These are phyloP conservation scores for Leucoptera coffeella DNA, from an alignment of 2,888 invertebrate genomes.

Conservation along the genomic window DNA sequence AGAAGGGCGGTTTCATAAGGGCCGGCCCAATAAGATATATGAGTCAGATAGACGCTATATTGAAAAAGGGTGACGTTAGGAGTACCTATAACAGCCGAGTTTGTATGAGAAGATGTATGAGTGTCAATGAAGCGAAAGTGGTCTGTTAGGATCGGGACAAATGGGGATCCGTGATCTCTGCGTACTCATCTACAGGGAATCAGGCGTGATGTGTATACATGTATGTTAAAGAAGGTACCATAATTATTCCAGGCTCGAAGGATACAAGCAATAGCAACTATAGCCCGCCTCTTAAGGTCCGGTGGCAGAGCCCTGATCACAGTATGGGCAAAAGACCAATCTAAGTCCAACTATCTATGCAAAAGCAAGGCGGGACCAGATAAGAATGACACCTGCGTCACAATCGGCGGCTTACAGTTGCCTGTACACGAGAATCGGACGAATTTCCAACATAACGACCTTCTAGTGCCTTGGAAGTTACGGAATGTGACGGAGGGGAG, in stretches of 20 bases:
- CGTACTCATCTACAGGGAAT: too few relatives aligned
- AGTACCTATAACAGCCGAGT: too few relatives aligned
- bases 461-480: conserved; percentile 93
- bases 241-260: conserved; percentile 66
- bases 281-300: conserved; percentile 64
- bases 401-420: conserved; percentile 29
- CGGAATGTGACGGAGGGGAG: conserved; percentile 24
- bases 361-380: conserved; percentile 14
- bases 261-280: conserved; percentile 65
- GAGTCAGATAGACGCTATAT: too few relatives aligned
- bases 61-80: too few relatives aligned
- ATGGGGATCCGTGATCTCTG: too few relatives aligned
- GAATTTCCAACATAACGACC: conserved; percentile 81
- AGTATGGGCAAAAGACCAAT: conserved; percentile 94
- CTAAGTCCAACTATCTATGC: conserved; percentile 43
- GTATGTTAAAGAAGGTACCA: too few relatives aligned
- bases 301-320: conserved; percentile 81
- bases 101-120: too few relatives aligned
- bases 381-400: conserved; percentile 11
- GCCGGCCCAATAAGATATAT: too few relatives aligned
- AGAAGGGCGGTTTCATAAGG: too few relatives aligned
- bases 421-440: conserved; percentile 89
- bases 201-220: too few relatives aligned
- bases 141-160: too few relatives aligned
- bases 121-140: too few relatives aligned